Percentiles rank a stretch among this genome's conserved stretches.
Conservation (phyloP, 2,113 vertebrate species). For the Nannospalax galili region DNA sequence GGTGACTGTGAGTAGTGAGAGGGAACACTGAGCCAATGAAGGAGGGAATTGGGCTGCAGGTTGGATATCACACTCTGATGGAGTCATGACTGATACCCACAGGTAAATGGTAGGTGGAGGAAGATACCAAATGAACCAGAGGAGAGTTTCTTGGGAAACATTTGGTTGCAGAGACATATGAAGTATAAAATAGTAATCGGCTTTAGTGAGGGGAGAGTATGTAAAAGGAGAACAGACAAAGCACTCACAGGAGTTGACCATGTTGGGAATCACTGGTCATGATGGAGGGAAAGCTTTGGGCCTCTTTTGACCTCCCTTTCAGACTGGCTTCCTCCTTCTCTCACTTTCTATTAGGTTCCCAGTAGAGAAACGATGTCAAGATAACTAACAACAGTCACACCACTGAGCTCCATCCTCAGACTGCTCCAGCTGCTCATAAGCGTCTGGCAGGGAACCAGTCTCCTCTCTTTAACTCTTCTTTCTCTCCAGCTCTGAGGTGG, state of each 20-base stretch:
- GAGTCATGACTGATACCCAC: neutral
- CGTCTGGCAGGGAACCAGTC: neutral
- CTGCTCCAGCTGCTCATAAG: neutral
- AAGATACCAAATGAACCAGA: neutral
- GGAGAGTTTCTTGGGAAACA: neutral
- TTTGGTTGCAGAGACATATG: neutral
- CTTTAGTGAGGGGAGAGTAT: neutral
- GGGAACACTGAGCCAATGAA: neutral
- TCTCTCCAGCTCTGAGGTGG: neutral
- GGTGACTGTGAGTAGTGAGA: too few relatives aligned
- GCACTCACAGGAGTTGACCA: neutral
- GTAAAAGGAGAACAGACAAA: neutral
- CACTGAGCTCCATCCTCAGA: neutral
- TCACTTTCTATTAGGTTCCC: neutral
- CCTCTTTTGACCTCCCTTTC: neutral
- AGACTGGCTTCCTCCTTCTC: neutral
- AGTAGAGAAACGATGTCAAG: neutral
- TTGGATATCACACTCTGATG: fast-evolving
- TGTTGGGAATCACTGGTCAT: neutral
- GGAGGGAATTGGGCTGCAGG: neutral
- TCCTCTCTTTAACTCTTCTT: neutral
- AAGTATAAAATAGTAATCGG: neutral
- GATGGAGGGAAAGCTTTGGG: neutral
- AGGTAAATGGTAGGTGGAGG: neutral
- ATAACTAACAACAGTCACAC: neutral